These are phyloP conservation scores for Automeris io DNA, from an alignment of 2,888 invertebrate genomes.

Conservation along the genomic window DNA sequence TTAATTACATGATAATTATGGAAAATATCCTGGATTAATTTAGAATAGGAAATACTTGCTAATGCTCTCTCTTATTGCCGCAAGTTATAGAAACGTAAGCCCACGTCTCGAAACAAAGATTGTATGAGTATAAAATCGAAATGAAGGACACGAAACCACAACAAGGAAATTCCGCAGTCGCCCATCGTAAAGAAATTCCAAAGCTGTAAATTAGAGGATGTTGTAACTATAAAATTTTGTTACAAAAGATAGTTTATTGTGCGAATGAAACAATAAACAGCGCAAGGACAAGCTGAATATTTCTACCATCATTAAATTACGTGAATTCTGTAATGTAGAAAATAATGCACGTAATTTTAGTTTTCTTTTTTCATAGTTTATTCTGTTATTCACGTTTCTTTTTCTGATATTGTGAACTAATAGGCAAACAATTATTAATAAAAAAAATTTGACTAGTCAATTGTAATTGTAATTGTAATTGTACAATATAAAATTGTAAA, in stretches of 20 bases:
- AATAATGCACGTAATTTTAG: too few species aligned
- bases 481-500: too few species aligned
- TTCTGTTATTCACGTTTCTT: too few species aligned
- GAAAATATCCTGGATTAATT: too few species aligned
- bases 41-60: too few species aligned
- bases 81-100: not conserved
- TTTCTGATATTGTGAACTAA: too few species aligned
- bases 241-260: slow-evolving; percentile 16
- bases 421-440: too few species aligned
- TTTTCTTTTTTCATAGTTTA: too few species aligned
- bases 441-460: too few species aligned
- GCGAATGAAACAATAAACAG: slow-evolving; percentile 5
- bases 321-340: not conserved
- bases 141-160: slow-evolving; percentile 1
- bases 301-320: slow-evolving; percentile 5
- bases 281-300: slow-evolving; percentile 9
- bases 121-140: not conserved
- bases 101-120: not conserved
- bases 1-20: too few species aligned
- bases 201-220: slow-evolving; percentile 11
- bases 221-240: slow-evolving; percentile 13
- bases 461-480: too few species aligned
- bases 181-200: slow-evolving; percentile 12
- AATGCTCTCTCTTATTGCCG: too few species aligned
- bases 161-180: not conserved